Evolutionary conservation across 2,888 invertebrate genomes (phyloP).

Genomic region (Cosmorhoe ocellata): DNA sequence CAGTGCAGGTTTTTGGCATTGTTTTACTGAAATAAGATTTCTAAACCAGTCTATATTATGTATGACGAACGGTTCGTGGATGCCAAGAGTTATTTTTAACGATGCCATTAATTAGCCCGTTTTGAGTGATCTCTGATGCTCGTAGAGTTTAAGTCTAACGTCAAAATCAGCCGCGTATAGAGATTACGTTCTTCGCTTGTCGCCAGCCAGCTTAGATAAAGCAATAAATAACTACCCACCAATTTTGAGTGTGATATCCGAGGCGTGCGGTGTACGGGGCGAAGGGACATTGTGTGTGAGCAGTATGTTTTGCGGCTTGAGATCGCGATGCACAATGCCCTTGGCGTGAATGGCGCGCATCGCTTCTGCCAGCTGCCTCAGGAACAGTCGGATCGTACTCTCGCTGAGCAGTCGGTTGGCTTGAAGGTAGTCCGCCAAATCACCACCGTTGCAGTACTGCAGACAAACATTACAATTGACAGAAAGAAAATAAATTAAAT

Average conservation of each 20-base stretch:
- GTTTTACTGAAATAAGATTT: not conserved
- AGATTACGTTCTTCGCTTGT: no score
- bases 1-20: no score
- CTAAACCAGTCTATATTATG: no score
- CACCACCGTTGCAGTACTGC: conserved; percentile 99
- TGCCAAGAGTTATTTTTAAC: no score
- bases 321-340: conserved; percentile 98
- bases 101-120: no score
- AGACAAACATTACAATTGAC: not conserved
- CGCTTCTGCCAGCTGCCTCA: conserved; percentile 97
- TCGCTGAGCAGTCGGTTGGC: conserved; percentile 97
- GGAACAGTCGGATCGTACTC: conserved; percentile 97
- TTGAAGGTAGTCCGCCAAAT: conserved; percentile 97
- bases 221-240: conserved; percentile 86
- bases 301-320: conserved; percentile 99
- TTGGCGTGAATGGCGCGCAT: conserved; percentile 98
- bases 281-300: conserved; percentile 89
- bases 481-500: no score
- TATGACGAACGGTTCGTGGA: no score
- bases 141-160: no score
- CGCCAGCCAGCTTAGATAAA: no score
- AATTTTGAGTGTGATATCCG: conserved; percentile 96
- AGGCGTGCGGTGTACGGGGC: conserved; percentile 85
- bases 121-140: no score
- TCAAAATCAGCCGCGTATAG: no score